These are phyloP conservation scores for Phataginus tetradactyla DNA, from an alignment of 2,797 vertebrate species.

Conservation along the genomic window DNA sequence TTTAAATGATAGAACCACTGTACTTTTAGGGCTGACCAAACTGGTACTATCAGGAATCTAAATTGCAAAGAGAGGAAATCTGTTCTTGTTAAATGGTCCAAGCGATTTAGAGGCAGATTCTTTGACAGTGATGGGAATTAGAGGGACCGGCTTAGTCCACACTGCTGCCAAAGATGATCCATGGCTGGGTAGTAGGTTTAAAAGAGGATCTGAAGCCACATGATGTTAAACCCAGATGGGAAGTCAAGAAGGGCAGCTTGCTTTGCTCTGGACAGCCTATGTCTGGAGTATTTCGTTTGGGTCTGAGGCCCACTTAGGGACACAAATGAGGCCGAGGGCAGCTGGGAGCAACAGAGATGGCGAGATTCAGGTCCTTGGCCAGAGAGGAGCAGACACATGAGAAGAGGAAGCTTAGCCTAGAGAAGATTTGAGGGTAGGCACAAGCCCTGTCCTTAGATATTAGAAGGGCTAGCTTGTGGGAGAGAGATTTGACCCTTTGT, in stretches of 20 bases:
- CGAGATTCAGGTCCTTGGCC: background rate
- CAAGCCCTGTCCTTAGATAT: background rate
- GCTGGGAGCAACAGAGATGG: background rate
- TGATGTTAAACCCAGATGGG: background rate
- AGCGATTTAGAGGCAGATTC: constrained; percentile 6
- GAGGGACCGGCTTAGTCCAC: background rate
- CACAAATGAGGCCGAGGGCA: background rate
- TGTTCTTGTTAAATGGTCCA: constrained; percentile 11
- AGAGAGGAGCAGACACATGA: background rate
- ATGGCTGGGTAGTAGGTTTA: background rate
- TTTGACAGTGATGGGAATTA: background rate
- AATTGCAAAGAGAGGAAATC: background rate
- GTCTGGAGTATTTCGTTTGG: background rate
- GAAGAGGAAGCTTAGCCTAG: background rate
- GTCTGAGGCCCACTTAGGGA: background rate
- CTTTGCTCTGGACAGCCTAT: background rate
- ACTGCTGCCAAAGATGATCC: background rate
- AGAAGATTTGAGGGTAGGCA: background rate
- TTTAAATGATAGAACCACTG: background rate
- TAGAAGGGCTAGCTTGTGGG: background rate
- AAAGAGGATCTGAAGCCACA: background rate
- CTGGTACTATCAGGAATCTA: constrained; percentile 14
- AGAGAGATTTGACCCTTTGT: background rate
- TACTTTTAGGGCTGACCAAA: background rate
- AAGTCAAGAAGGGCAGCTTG: background rate